Conservation (phyloP, 2,113 vertebrate species). For the Saguinus midas region DNA sequence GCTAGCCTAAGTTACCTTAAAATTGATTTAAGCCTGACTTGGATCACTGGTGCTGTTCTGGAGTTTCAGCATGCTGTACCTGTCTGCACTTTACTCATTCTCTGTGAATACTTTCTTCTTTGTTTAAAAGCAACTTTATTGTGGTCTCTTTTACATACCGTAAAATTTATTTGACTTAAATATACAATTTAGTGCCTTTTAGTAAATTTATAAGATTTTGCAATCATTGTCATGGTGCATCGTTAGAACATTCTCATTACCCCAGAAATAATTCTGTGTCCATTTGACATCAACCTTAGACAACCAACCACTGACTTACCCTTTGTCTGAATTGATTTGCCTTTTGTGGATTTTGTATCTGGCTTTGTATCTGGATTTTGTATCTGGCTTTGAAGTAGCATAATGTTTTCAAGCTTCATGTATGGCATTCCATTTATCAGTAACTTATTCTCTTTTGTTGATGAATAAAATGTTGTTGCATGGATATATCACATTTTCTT, state of each 20-base stretch:
- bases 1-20: background rate
- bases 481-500: background rate
- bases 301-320: background rate
- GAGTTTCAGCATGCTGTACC: background rate
- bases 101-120: background rate
- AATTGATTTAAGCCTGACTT: background rate
- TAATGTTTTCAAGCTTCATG: background rate
- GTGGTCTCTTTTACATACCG: background rate
- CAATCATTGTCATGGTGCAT: background rate
- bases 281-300: background rate
- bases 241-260: background rate
- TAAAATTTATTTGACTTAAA: background rate
- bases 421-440: background rate
- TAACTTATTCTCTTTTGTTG: background rate
- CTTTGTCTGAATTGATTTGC: background rate
- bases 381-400: background rate
- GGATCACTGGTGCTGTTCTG: background rate
- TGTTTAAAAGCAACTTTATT: background rate
- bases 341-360: background rate
- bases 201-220: background rate
- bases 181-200: background rate
- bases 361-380: background rate
- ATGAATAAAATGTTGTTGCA: background rate
- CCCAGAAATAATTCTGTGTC: background rate
- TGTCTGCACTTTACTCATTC: background rate